A percentile compares a stretch with the other conserved stretches of the same genome.
Evolutionary conservation across 2,888 invertebrate genomes (phyloP).

Genomic region (Eugnorisma glareosa): DNA sequence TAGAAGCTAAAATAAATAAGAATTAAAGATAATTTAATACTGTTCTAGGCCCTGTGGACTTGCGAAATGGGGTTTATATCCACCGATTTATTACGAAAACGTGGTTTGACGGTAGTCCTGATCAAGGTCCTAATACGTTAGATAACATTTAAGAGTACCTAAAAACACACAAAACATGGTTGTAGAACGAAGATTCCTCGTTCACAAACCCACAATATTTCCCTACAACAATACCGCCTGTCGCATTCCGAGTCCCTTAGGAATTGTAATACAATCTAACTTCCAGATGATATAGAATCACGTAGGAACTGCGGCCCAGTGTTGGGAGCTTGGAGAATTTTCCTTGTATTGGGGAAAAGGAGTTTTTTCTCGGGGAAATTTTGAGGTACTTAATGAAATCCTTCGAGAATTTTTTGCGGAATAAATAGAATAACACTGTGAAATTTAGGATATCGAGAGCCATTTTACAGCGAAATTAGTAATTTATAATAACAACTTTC

Average conservation of each 20-base stretch:
- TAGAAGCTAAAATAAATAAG: too few relatives aligned
- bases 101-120: too few relatives aligned
- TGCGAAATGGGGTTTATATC: too few relatives aligned
- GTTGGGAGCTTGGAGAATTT: neutral
- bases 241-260: slow-evolving; percentile 27
- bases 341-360: neutral
- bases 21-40: too few relatives aligned
- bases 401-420: neutral
- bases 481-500: neutral
- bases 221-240: slow-evolving; percentile 17
- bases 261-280: slow-evolving; percentile 48
- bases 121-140: neutral
- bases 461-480: neutral
- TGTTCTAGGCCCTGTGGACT: too few relatives aligned
- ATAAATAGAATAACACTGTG: neutral
- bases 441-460: neutral
- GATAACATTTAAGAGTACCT: neutral
- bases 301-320: slow-evolving; percentile 22
- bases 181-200: neutral
- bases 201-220: slow-evolving; percentile 6
- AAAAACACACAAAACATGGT: neutral
- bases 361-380: neutral
- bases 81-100: neutral
- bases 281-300: slow-evolving; percentile 44
- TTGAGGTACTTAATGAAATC: too few relatives aligned